Evolutionary conservation across 1,140 invertebrate genomes (phyloP).

Genomic region (Heliconius eleuchia): DNA sequence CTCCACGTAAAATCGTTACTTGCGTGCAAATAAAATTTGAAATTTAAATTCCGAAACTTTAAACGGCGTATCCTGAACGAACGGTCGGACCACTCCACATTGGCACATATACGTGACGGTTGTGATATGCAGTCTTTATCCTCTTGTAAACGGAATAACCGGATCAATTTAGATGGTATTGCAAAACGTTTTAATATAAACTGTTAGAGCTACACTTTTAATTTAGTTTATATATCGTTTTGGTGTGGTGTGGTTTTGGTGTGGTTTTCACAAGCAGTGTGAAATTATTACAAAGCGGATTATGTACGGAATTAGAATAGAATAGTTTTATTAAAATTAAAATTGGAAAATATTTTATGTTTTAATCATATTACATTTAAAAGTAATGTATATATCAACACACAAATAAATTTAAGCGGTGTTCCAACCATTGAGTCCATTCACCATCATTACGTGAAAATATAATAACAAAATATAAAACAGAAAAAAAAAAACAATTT

Average conservation of each 20-base stretch:
- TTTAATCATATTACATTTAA: too few species aligned
- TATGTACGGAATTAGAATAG: too few species aligned
- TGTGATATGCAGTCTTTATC: constrained; percentile 42
- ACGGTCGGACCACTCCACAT: constrained; percentile 39
- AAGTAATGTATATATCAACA: too few species aligned
- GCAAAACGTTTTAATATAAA: constrained; percentile 19
- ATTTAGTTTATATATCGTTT: constrained; percentile 31
- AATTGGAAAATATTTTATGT: too few species aligned
- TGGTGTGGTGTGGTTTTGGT: neutral
- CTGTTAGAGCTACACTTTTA: constrained; percentile 22
- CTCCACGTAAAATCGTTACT: neutral
- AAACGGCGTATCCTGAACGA: constrained; percentile 30
- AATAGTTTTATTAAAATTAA: too few species aligned
- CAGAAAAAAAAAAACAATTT: neutral
- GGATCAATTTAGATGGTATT: constrained; percentile 41
- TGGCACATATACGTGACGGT: constrained; percentile 42
- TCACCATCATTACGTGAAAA: too few species aligned
- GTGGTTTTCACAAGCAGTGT: too few species aligned
- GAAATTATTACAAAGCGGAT: too few species aligned
- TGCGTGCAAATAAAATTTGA: constrained; percentile 23
- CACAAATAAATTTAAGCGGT: too few species aligned
- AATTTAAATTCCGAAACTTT: constrained; percentile 27
- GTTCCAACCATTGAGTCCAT: too few species aligned
- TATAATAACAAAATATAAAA: neutral
- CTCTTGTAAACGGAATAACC: constrained; percentile 37